Evolutionary conservation across 35 echinoderm and acorn worm species (phyloP), one percentile per base, ranked within the genome.

Genomic region (Ptychodera flava): DNA sequence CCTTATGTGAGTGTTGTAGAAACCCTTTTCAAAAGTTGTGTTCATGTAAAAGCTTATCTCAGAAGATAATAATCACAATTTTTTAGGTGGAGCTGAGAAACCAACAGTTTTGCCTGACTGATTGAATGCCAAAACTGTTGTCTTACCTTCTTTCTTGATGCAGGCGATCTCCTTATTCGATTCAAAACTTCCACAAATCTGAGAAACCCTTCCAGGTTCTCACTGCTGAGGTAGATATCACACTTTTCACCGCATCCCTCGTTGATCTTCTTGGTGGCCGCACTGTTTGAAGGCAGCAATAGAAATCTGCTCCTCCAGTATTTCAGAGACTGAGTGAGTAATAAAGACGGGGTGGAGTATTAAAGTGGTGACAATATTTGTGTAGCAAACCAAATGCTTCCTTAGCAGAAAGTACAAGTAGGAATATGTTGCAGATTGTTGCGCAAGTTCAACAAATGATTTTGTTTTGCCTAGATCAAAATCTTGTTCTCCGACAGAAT

Each of bases 291-390:
- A 15, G 96, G 96, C 34, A 99, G 87, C 32, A 99, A 83, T 0
- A 99, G 78, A 84, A 94, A 99, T 0, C 92, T 83, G 88, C 90
- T 92, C 2, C 96, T 88, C 96, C 96, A 99, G 78, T 94, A 99
- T 88, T 99, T 99, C 78, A 99, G 83, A 16, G 91, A 92, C 96
- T 99, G 82, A n/a, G n/a, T n/a, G n/a, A n/a, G n/a, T n/a, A n/a
- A n/a, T n/a, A n/a, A n/a, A n/a, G n/a, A n/a, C n/a, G n/a, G n/a
- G n/a, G n/a, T n/a, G n/a, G n/a, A n/a, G n/a, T n/a, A n/a, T n/a
- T n/a, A n/a, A n/a, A n/a, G n/a, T 34, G 53, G 78, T 29, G 33
- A 38, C n/a, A 85, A 75, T 79, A 16, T 84, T 29, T 36, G 14
- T 28, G 35, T 1, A 1, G 29, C 0, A 0, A 85, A 32, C 1